Percentiles rank a stretch among this genome's conserved stretches.
Conservation (phyloP, 2,113 vertebrate genomes). For the Rhegmatorhina hoffmannsi region DNA sequence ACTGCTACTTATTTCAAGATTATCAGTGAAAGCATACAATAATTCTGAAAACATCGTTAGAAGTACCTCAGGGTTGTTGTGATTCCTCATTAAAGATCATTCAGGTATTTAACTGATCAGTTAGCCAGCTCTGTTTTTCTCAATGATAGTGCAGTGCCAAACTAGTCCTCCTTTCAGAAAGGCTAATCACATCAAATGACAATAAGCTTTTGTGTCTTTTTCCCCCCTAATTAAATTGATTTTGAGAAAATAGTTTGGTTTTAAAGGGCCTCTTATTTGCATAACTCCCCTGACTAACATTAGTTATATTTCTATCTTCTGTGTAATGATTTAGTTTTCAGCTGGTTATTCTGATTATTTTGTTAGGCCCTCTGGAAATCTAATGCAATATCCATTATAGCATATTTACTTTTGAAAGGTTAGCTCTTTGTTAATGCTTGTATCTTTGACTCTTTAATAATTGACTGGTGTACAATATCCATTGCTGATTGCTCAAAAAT, state of each 20-base stretch:
- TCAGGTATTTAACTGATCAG: not conserved
- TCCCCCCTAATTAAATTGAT: not conserved
- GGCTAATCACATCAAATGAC: not conserved
- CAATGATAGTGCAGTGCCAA: not conserved
- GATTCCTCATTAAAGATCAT: not conserved
- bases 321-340: not conserved
- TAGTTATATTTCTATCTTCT: not conserved
- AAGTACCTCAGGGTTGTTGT: not conserved
- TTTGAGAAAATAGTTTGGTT: not conserved
- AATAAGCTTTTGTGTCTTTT: not conserved
- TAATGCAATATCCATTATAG: not conserved
- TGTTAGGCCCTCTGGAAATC: not conserved
- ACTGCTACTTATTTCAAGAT: not conserved
- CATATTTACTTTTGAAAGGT: not conserved
- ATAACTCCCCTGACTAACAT: not conserved
- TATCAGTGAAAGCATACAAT: not conserved
- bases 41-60: not conserved
- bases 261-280: not conserved
- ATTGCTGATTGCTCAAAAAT: not conserved
- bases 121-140: not conserved
- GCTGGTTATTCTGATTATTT: not conserved
- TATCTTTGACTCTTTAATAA: not conserved
- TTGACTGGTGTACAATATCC: not conserved
- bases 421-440: not conserved
- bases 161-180: not conserved